Percentiles rank a stretch among this genome's conserved stretches.
Evolutionary conservation across 2,797 vertebrate genomes (phyloP).

Genomic region (Syndactyla subalaris): DNA sequence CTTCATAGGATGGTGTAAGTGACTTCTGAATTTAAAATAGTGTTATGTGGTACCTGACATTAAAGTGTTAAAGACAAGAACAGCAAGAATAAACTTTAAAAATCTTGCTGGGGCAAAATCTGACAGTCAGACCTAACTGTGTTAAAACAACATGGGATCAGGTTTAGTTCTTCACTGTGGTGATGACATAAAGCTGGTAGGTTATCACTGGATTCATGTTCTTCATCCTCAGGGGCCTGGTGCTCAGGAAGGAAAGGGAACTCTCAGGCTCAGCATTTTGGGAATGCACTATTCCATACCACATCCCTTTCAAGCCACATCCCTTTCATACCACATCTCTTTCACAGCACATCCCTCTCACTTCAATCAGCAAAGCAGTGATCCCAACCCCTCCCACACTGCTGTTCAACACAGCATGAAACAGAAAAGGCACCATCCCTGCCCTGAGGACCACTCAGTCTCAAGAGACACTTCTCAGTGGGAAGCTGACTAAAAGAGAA

Average conservation of each 20-base stretch:
- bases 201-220: background rate
- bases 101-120: background rate
- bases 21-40: background rate
- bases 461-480: background rate
- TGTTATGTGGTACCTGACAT: background rate
- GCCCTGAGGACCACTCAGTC: background rate
- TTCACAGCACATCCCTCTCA: background rate
- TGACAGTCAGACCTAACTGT: background rate
- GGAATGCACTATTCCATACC: background rate
- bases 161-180: background rate
- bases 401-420: background rate
- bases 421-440: background rate
- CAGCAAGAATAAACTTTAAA: background rate
- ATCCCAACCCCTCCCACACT: background rate
- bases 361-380: background rate
- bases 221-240: background rate
- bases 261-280: background rate
- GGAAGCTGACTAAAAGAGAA: background rate
- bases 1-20: slow-evolving; percentile 99
- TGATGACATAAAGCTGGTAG: background rate
- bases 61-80: background rate
- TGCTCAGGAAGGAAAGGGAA: background rate
- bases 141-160: background rate
- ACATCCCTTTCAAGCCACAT: background rate
- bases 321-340: background rate